phyloP scores from a whole-genome alignment of 2,888 invertebrate genomes.

The Idaea dimidiata region DNA sequence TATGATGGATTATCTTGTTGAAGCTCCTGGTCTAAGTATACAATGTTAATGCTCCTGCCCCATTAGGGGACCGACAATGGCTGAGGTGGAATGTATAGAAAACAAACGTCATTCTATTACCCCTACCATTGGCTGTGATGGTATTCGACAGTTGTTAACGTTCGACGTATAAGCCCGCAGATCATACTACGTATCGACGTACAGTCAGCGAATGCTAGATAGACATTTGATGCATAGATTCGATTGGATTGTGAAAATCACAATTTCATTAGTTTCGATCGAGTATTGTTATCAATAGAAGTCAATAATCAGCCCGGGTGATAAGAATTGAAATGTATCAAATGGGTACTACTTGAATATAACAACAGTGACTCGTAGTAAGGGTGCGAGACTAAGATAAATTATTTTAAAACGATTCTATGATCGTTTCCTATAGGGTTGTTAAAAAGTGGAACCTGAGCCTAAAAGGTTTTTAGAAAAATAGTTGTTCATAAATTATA shows the following conservation, averaged over 20 bases:
- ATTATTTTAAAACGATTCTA: neutral
- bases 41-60: neutral
- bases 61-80: neutral
- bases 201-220: too few relatives aligned
- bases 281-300: too few relatives aligned
- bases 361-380: neutral
- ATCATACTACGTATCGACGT: too few relatives aligned
- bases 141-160: too few relatives aligned
- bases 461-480: neutral
- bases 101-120: neutral
- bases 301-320: too few relatives aligned
- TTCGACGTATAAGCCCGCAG: too few relatives aligned
- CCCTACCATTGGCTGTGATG: neutral
- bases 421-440: neutral
- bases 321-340: too few relatives aligned
- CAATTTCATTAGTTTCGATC: too few relatives aligned
- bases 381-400: neutral
- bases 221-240: too few relatives aligned
- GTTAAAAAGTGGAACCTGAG: neutral
- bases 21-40: neutral
- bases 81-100: slow-evolving; percentile 1
- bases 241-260: too few relatives aligned
- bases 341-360: too few relatives aligned
- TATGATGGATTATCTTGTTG: neutral
- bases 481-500: neutral